These are phyloP conservation scores for Prionace glauca DNA, from an alignment of 2,797 vertebrate species.

Conservation along the genomic window DNA sequence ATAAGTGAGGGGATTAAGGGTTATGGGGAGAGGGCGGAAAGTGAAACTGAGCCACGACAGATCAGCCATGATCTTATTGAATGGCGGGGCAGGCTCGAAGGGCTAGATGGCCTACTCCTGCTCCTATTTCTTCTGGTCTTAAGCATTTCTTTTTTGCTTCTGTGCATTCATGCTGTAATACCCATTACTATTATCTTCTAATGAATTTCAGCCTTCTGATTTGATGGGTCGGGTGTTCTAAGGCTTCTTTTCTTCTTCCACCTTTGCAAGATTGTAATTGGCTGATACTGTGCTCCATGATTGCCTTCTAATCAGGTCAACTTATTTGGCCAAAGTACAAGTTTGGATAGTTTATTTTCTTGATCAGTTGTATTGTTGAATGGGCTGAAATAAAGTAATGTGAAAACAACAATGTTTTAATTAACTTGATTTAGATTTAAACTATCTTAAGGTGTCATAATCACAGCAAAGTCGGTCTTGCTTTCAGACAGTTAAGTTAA, in stretches of 20 bases:
- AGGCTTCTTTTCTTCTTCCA: not conserved
- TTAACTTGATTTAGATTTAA: not conserved
- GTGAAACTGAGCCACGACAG: too few relatives aligned
- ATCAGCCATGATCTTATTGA: too few relatives aligned
- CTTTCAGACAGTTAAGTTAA: not conserved
- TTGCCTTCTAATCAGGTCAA: not conserved
- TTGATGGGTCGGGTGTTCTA: not conserved
- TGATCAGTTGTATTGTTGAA: not conserved
- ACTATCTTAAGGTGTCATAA: not conserved
- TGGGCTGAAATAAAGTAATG: not conserved
- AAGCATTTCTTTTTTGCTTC: not conserved
- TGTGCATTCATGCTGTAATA: not conserved
- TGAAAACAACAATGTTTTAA: not conserved
- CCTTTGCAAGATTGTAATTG: not conserved
- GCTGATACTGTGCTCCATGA: not conserved
- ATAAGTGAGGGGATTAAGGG: too few relatives aligned
- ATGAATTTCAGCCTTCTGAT: not conserved
- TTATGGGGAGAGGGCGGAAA: too few relatives aligned
- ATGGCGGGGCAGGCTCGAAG: too few relatives aligned
- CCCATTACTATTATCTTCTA: not conserved
- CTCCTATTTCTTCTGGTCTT: too few relatives aligned
- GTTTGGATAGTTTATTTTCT: not conserved
- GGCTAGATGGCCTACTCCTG: too few relatives aligned
- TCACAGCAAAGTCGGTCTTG: not conserved
- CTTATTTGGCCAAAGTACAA: too few relatives aligned